Evolutionary conservation across 2,888 invertebrate species (phyloP).

Genomic region (Globia sparganii): DNA sequence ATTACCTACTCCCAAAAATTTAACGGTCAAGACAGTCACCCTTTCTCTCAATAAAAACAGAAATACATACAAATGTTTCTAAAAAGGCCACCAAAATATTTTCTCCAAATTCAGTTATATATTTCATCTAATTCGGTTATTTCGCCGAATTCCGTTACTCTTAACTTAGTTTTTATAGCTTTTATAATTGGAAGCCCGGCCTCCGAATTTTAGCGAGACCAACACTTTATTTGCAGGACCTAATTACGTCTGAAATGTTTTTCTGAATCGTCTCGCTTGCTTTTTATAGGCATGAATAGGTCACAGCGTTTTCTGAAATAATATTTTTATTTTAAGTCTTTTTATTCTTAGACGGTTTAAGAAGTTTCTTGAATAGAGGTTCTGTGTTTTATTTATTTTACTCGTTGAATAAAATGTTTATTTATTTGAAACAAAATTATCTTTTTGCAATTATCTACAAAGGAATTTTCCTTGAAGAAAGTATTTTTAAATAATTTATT

Average conservation of each 20-base stretch:
- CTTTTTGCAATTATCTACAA: too few species aligned
- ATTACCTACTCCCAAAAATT: conserved; percentile 7
- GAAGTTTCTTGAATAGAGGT: background rate
- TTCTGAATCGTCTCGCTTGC: conserved; percentile 19
- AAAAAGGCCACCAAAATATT: conserved; percentile 26
- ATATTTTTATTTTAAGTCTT: background rate
- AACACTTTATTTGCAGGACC: conserved; percentile 53
- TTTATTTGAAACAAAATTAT: background rate
- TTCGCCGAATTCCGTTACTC: conserved; percentile 28
- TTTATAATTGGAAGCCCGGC: conserved; percentile 53
- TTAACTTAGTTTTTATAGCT: conserved; percentile 56
- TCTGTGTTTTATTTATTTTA: background rate
- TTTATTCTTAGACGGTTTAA: background rate
- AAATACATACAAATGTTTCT: conserved; percentile 32
- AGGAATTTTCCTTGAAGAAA: too few species aligned
- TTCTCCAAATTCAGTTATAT: conserved; percentile 14
- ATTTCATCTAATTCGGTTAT: conserved; percentile 34
- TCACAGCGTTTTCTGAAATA: conserved; percentile 15
- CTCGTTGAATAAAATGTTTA: too few species aligned
- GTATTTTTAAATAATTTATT: too few species aligned
- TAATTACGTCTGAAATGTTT: conserved; percentile 51
- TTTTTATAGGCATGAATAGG: conserved; percentile 42
- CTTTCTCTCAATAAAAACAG: conserved; percentile 21
- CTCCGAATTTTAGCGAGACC: conserved; percentile 43
- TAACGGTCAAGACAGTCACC: conserved; percentile 4